phyloP scores from a whole-genome alignment of 2,888 invertebrate genomes.

The Eulithis testata region DNA sequence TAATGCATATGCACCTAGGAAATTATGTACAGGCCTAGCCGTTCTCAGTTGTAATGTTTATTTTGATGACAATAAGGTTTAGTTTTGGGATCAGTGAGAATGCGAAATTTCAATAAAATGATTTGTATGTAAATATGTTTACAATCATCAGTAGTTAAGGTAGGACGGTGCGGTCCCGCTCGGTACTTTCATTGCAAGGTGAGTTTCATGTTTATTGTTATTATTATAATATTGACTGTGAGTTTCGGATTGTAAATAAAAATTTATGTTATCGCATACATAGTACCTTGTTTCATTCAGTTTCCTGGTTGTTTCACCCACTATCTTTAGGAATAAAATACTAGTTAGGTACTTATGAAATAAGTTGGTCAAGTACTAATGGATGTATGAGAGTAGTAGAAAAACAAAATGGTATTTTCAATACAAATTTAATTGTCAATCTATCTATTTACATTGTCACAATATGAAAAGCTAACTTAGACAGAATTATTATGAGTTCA shows the following conservation, averaged over 20 bases:
- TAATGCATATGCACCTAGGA: conserved; percentile 49
- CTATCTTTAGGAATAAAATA: too few species aligned
- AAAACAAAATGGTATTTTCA: conserved; percentile 14
- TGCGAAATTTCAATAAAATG: conserved; percentile 44
- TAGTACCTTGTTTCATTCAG: conserved; percentile 52
- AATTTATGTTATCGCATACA: conserved; percentile 79
- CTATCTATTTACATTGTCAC: conserved; percentile 70
- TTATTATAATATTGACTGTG: conserved; percentile 70
- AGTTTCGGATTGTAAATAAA: conserved; percentile 83
- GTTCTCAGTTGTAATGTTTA: conserved; percentile 42
- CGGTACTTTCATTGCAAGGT: conserved; percentile 66
- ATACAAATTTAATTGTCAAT: conserved; percentile 55
- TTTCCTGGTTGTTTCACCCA: conserved; percentile 12
- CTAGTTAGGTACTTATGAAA: too few species aligned
- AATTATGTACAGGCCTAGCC: conserved; percentile 68
- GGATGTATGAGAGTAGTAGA: not conserved
- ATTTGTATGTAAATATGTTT: conserved; percentile 55
- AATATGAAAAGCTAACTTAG: conserved; percentile 54
- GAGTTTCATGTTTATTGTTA: conserved; percentile 65
- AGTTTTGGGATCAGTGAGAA: conserved; percentile 33
- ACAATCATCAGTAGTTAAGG: conserved; percentile 51
- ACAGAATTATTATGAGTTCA: conserved; percentile 65
- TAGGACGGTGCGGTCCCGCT: conserved; percentile 56
- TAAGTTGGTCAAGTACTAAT: not conserved
- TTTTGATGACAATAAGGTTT: conserved; percentile 51